These are phyloP conservation scores for Dryadula phaetusa DNA, from an alignment of 2,888 invertebrate genomes.

Conservation along the genomic window DNA sequence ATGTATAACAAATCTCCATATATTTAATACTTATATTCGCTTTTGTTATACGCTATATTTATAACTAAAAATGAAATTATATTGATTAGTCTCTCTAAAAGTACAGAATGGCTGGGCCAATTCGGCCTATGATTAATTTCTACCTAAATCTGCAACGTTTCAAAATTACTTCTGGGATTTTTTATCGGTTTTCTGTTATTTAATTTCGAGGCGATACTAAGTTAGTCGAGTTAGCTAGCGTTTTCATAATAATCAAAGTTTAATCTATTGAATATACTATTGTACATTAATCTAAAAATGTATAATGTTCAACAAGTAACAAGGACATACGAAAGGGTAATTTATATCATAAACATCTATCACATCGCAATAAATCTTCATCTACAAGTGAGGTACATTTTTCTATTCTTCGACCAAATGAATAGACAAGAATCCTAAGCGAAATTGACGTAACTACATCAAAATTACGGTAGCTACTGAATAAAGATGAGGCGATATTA, in stretches of 20 bases:
- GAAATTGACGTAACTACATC: constrained; percentile 21
- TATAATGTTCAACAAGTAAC: neutral
- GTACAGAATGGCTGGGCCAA: too few relatives aligned
- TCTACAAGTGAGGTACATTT: neutral
- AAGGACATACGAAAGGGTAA: constrained; percentile 8
- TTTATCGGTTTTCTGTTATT: too few relatives aligned
- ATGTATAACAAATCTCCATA: neutral
- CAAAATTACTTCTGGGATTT: too few relatives aligned
- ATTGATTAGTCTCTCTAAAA: too few relatives aligned
- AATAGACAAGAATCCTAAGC: constrained; percentile 4
- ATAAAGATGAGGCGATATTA: constrained; percentile 38
- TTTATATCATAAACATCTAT: constrained; percentile 16
- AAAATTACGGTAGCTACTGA: constrained; percentile 39
- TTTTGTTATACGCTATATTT: neutral
- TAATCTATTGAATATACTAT: neutral
- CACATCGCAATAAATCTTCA: constrained; percentile 22
- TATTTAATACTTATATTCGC: neutral
- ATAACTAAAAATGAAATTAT: too few relatives aligned
- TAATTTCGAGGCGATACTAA: too few relatives aligned
- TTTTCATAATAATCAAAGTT: too few relatives aligned
- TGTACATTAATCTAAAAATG: too few relatives aligned
- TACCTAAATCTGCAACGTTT: too few relatives aligned
- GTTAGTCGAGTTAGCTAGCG: too few relatives aligned
- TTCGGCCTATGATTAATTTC: too few relatives aligned
- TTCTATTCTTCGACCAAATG: constrained; percentile 10